Evolutionary conservation across 2,888 invertebrate genomes (phyloP).

Genomic region (Dioctria rufipes): DNA sequence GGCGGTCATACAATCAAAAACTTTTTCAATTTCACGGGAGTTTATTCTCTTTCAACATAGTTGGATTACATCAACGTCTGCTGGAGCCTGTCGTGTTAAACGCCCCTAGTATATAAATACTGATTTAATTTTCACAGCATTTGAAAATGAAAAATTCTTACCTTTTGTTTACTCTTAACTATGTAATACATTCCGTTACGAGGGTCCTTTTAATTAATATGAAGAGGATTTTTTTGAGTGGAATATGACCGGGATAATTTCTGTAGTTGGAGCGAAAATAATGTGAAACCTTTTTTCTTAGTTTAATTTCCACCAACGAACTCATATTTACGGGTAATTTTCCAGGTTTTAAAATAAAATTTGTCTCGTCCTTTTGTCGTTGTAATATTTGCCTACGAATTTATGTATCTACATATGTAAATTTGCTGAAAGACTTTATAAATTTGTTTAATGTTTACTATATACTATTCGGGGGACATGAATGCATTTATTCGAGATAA

Average conservation of each 20-base stretch:
- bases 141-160: neutral
- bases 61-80: constrained; percentile 19
- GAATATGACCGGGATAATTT: constrained; percentile 31
- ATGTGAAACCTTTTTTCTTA: constrained; percentile 15
- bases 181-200: neutral
- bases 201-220: constrained; percentile 30
- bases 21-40: constrained; percentile 39
- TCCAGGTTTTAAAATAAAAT: neutral
- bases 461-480: no score
- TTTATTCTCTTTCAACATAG: constrained; percentile 4
- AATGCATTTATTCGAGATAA: no score
- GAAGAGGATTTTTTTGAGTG: constrained; percentile 4
- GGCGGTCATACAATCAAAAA: constrained; percentile 25
- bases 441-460: no score
- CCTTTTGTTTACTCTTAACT: neutral
- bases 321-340: constrained; percentile 5
- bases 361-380: constrained; percentile 2
- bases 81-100: neutral
- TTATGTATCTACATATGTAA: neutral
- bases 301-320: constrained; percentile 1
- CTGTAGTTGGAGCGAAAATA: constrained; percentile 5
- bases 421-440: no score
- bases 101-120: neutral
- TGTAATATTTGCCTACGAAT: constrained; percentile 18
- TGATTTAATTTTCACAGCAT: no score